These are phyloP conservation scores for Champsocephalus gunnari DNA, from an alignment of 2,797 vertebrate genomes.

Conservation along the genomic window DNA sequence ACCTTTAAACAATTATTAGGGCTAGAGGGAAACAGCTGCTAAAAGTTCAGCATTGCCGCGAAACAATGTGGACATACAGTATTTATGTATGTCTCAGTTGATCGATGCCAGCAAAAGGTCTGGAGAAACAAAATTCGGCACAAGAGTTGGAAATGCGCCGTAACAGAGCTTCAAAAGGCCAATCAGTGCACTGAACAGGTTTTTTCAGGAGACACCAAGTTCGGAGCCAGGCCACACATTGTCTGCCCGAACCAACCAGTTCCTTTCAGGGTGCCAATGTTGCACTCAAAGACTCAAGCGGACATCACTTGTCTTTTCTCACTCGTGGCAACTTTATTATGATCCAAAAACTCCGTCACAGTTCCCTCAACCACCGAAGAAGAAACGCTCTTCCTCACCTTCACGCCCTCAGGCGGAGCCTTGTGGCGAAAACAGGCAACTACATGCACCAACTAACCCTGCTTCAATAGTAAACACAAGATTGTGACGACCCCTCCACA, in stretches of 20 bases:
- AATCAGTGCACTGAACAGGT: slow-evolving; percentile 18
- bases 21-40: neutral
- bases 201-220: slow-evolving; percentile 23
- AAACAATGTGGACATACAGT: neutral
- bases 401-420: no score
- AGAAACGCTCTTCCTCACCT: no score
- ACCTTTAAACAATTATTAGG: no score
- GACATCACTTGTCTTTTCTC: no score
- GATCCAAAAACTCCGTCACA: no score
- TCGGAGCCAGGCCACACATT: slow-evolving; percentile 18
- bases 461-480: no score
- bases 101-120: slow-evolving; percentile 31
- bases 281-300: no score
- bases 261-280: slow-evolving; percentile 25
- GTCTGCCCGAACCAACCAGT: slow-evolving; percentile 16
- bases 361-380: no score
- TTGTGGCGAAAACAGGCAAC: no score
- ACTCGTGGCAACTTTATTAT: no score
- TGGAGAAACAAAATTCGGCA: slow-evolving; percentile 30
- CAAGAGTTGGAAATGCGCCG: neutral
- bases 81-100: neutral
- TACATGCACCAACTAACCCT: no score
- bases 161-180: slow-evolving; percentile 38
- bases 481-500: no score
- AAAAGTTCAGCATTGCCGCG: neutral